Base-by-base conservation (phyloP, 2,113 vertebrate genomes). In the Dinomys branickii region DNA sequence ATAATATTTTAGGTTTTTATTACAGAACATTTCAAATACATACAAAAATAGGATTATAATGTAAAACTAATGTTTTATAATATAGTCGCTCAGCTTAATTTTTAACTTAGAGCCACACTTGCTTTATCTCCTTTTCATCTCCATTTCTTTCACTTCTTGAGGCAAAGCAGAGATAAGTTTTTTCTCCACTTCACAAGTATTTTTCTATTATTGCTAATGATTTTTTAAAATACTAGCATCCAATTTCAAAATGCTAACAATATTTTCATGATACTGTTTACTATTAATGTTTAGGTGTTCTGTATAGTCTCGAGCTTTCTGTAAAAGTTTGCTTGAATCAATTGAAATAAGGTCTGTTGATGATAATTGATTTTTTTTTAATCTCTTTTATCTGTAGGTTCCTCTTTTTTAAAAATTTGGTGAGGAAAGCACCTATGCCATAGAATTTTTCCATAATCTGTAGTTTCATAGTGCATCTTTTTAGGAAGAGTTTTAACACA, bases 1-100 rank as follows among this genome's bases (percentile, higher is more conserved):
- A 54, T 59, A 65, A 92, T 35, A 91, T 80, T 89, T 90, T 73
- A 82, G 8, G 24, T 85, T 95, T 85, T 88, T 88, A 6, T 85
- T 88, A 41, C 5, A 83, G 47, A 85, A 96, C 90, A 81, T 78
- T 88, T 65, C 19, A 92, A 52, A 59, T 10, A 33, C 59, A 59
- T 7, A 52, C n/a, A 71, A 81, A 94, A 81, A 81, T 47, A 78
- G 50, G 58, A 3, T 95, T 30, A n/a, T 87, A 30, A 38, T 78
- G 30, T 91, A 24, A 93, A 80, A 81, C 6, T 83, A 10, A 24
- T 69, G 12, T 69, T 67, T 69, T 69, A n/a, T 69, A n/a, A 14
- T 69, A n/a, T 69, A 69, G 73, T 50, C 17, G 47, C 10, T 94
- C 28, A 50, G 7, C 17, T 81, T 58, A 47, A 24, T 87, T 88